phyloP scores from a whole-genome alignment of 1,140 invertebrate genomes.

The Drosophila mauritiana region DNA sequence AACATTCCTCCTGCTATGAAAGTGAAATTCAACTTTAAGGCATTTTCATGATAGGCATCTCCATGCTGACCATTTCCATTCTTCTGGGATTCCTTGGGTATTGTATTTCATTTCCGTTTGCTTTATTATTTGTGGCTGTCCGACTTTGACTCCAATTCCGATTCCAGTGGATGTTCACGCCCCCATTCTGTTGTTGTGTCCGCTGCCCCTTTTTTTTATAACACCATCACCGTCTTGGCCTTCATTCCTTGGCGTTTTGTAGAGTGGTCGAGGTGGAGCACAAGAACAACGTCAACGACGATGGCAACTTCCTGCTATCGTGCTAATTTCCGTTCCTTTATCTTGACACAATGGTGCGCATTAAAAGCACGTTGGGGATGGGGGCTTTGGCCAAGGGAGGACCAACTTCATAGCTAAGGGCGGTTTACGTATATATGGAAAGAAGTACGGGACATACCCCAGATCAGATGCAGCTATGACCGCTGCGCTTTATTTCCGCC shows the following conservation, averaged over 20 bases:
- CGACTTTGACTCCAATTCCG: constrained; percentile 59
- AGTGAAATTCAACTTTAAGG: constrained; percentile 6
- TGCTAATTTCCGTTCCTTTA: constrained; percentile 85
- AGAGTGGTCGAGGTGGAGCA: constrained; percentile 26
- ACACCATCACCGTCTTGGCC: constrained; percentile 25
- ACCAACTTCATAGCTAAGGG: constrained; percentile 67
- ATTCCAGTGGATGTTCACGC: constrained; percentile 39
- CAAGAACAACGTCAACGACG: constrained; percentile 71
- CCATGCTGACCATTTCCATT: constrained; percentile 43
- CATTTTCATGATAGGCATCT: background rate
- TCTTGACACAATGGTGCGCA: constrained; percentile 84
- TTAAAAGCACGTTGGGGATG: constrained; percentile 64
- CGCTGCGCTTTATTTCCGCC: constrained; percentile 78
- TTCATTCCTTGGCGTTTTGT: constrained; percentile 39
- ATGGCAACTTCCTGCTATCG: constrained; percentile 84
- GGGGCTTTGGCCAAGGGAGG: constrained; percentile 19
- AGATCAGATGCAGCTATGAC: constrained; percentile 62
- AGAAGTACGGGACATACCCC: constrained; percentile 3
- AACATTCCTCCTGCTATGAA: background rate
- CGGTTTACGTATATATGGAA: constrained; percentile 1
- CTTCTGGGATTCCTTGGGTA: constrained; percentile 67
- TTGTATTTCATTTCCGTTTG: constrained; percentile 82
- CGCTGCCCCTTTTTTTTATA: constrained; percentile 15
- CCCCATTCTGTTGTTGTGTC: constrained; percentile 24
- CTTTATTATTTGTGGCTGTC: constrained; percentile 80